These are phyloP conservation scores for Eumerus sabulonum DNA, from an alignment of 2,888 invertebrate genomes.

Conservation along the genomic window DNA sequence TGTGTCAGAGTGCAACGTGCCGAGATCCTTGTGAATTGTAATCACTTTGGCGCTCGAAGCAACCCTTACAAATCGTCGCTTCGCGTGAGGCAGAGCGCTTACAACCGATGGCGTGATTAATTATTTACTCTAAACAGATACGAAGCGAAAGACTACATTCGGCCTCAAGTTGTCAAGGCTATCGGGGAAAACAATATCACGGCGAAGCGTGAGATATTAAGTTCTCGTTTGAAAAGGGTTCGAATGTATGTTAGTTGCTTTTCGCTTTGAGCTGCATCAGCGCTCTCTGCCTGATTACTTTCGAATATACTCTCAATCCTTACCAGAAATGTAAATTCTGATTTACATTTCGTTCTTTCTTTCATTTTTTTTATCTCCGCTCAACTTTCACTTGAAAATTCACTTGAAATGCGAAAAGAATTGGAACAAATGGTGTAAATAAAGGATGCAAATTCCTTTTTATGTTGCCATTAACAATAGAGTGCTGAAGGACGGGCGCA, in stretches of 20 bases:
- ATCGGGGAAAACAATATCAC: too few species aligned
- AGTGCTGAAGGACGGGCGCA: too few species aligned
- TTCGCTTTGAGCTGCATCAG: too few species aligned
- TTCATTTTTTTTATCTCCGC: too few species aligned
- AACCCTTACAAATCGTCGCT: background rate
- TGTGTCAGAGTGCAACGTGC: background rate
- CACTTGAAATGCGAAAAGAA: conserved; percentile 7
- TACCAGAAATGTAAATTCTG: too few species aligned
- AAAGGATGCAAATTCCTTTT: conserved; percentile 32
- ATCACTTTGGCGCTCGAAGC: conserved; percentile 1
- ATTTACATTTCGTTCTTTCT: too few species aligned
- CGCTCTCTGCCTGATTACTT: too few species aligned
- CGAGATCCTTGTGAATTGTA: conserved; percentile 14
- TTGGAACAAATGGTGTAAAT: conserved; percentile 16
- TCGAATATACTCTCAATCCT: too few species aligned
- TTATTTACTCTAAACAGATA: background rate
- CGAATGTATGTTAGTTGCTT: too few species aligned
- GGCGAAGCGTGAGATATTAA: too few species aligned
- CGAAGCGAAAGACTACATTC: background rate
- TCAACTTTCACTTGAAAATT: background rate
- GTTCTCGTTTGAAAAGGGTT: too few species aligned
- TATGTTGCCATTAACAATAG: background rate
- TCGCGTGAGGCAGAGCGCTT: background rate
- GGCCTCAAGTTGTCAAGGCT: too few species aligned
- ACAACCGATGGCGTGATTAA: conserved; percentile 7